phyloP scores from a whole-genome alignment of 1,140 invertebrate genomes.

The Drosophila setifemur region DNA sequence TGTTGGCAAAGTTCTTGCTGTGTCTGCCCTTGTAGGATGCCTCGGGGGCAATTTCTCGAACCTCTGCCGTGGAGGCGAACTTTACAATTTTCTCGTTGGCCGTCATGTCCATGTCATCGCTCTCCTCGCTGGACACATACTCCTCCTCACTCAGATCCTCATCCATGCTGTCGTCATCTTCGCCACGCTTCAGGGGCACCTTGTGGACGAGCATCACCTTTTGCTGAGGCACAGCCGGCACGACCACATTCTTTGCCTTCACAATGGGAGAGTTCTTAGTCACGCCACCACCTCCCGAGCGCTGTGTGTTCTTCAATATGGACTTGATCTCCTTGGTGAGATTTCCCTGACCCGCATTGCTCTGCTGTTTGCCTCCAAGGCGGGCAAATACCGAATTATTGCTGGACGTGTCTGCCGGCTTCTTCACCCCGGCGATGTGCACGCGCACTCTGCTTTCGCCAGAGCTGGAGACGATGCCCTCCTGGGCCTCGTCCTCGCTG shows the following conservation, averaged over 20 bases:
- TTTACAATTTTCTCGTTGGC: constrained; percentile 72
- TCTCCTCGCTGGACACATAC: constrained; percentile 31
- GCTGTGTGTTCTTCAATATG: constrained; percentile 73
- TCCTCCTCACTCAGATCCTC: constrained; percentile 16
- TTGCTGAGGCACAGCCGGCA: constrained; percentile 48
- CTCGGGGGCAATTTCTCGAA: constrained; percentile 74
- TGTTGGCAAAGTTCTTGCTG: constrained; percentile 52
- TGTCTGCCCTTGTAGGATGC: constrained; percentile 33
- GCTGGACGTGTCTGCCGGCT: constrained; percentile 22
- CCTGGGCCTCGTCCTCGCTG: constrained; percentile 57
- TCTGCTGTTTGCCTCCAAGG: constrained; percentile 62
- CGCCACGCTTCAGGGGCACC: constrained; percentile 70
- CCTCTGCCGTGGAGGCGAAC: constrained; percentile 78
- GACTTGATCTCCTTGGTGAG: constrained; percentile 75
- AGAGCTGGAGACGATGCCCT: constrained; percentile 67
- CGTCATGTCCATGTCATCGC: constrained; percentile 40
- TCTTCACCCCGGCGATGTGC: constrained; percentile 38
- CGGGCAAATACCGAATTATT: constrained; percentile 75
- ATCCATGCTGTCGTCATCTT: constrained; percentile 68
- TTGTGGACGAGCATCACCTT: constrained; percentile 81
- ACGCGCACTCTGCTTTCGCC: constrained; percentile 58
- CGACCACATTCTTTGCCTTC: constrained; percentile 61
- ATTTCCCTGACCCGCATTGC: constrained; percentile 2
- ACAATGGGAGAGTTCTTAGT: constrained; percentile 61
- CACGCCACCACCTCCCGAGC: constrained; percentile 18